Base-by-base conservation (phyloP, 2,888 invertebrate genomes). In the Cataglyphis rosenhaueri region DNA sequence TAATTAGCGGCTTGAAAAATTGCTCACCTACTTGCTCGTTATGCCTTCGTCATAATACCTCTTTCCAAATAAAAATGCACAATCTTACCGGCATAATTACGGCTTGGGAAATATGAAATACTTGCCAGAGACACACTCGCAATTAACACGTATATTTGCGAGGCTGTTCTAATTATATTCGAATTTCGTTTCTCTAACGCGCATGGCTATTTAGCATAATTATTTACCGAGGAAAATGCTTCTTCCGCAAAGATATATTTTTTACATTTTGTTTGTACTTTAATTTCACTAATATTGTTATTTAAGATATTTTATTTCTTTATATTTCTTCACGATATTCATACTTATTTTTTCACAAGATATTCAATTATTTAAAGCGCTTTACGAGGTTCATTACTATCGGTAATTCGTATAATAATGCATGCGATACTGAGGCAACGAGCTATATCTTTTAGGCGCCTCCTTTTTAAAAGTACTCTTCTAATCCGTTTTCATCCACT, bases 401-500 rank as follows among this genome's bases (percentile, higher is more conserved):
- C 32, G 32, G 18, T 55, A 18, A 21, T n/a, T 38, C 18, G 10
- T 25, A 52, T 8, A 59, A 78, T 41, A 25, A 68, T 35, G 15
- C 70, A 52, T 25, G n/a, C 35, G 35, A 35, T 71, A 82, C 86
- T 61, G 70, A 75, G 55, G 44, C 74, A 64, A 25, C 18, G 3
- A 35, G 64, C 48, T n/a, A 18, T 32, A 21, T 38, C 15, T 25
- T 21, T n/a, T n/a, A n/a, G 38, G 9, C 61, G 44, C 25, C 29
- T 59, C 5, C 61, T 21, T 15, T 57, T 48, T 59, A 52, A 79
- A 79, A 82, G 75, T 66, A 62, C 76, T 88, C 18, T 35, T 44
- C 71, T 75, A 82, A 85, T 88, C 83, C 83, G 82, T 68, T 88
- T 84, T 62, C 76, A 74, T 82, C 78, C 59, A 59, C 61, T 48